Evolutionary conservation across 2,888 invertebrate genomes (phyloP), one percentile per base, ranked within the genome.

Genomic region (Geotrupes spiniger): DNA sequence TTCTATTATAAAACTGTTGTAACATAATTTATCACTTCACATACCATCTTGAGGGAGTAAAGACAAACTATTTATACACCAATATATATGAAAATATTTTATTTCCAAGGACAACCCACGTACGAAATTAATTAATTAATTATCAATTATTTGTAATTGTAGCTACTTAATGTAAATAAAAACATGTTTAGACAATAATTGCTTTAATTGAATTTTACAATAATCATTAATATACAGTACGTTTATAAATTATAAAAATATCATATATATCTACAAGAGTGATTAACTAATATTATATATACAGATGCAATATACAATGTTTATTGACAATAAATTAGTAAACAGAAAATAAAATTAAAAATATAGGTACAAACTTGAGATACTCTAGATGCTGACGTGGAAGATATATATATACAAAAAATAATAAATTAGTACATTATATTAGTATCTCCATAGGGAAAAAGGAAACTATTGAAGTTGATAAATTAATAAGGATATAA

Each of bases 271-370:
- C 31, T 33, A 25, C 17, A 17, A 10, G 36, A 10, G 33, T 21
- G 26, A 26, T 10, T 12, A 6, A 27, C 27, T 25, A 33, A 37
- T 14, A 43, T 38, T 48, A 27, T 50, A 50, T 50, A 29, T 50
- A 50, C 49, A 50, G 41, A 50, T 46, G 40, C 39, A 46, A 44
- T 44, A 40, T 50, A 50, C 49, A 50, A 45, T 38, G 45, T 45
- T 38, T 49, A 50, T 36, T 33, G 26, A 46, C 42, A 50, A 50
- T 50, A 50, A 50, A 50, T 50, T 44, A 50, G 41, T 50, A 17
- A 29, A 41, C 33, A 31, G 44, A 50, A 29, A 50, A 45, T 29
- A 50, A 38, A 36, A 42, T 33, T 26, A 49, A 50, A 45, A 49
- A 40, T 39, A 27, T 44, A 33, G 9, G 9, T 33, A 33, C 33